Evolutionary conservation across 2,113 vertebrate species (phyloP).

Genomic region (Daboia siamensis): DNA sequence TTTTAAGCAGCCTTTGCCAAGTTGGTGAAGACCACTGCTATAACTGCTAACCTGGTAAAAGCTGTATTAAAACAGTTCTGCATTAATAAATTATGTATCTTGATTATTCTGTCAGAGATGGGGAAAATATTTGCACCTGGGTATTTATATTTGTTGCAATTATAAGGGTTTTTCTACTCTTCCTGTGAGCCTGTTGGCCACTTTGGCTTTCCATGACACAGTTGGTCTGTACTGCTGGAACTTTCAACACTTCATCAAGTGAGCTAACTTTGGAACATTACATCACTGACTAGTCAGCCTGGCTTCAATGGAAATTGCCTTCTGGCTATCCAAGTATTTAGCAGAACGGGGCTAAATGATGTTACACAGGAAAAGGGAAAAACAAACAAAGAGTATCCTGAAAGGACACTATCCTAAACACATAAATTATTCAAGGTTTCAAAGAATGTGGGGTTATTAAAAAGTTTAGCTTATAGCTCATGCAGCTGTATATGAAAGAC

Average conservation of each 20-base stretch:
- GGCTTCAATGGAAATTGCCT: constrained; percentile 49
- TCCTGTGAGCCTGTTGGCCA: background rate
- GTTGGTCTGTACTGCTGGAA: fast-evolving
- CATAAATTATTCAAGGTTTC: background rate
- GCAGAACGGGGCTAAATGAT: background rate
- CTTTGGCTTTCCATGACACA: constrained; percentile 15
- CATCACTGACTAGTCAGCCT: constrained; percentile 54
- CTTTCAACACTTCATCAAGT: constrained; percentile 42
- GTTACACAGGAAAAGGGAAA: background rate
- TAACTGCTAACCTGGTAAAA: background rate
- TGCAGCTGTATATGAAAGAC: background rate
- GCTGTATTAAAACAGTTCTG: background rate
- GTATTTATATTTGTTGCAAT: fast-evolving
- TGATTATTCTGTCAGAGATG: background rate
- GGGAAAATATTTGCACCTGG: background rate
- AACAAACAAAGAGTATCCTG: constrained; percentile 44
- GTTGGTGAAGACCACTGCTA: background rate
- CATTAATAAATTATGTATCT: background rate
- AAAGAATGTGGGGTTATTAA: background rate
- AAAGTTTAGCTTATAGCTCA: background rate
- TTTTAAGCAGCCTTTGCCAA: background rate
- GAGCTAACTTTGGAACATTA: constrained; percentile 68
- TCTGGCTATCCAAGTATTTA: background rate
- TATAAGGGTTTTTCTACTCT: background rate
- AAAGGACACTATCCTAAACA: constrained; percentile 27